phyloP scores from a whole-genome alignment of 2,888 invertebrate species.

The Gisinianus flammeolus region DNA sequence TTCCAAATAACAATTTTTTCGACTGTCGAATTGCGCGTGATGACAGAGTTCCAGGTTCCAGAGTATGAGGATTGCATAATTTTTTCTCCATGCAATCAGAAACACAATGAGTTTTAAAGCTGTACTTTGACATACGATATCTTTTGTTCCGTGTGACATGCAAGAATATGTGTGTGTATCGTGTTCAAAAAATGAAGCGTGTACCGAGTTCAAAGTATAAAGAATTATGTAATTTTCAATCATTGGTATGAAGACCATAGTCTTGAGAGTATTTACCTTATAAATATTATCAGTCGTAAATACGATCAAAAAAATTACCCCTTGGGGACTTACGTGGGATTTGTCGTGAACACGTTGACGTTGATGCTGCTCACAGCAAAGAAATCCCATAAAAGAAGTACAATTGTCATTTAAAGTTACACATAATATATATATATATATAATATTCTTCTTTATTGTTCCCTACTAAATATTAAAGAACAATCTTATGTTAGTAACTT shows the following conservation, averaged over 20 bases:
- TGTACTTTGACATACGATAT: too few relatives aligned
- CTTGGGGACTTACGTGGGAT: constrained; percentile 28
- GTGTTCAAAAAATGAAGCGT: background rate
- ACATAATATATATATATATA: too few relatives aligned
- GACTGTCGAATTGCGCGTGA: too few relatives aligned
- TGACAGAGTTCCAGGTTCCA: too few relatives aligned
- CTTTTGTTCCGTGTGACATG: background rate
- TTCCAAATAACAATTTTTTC: too few relatives aligned
- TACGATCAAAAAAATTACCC: background rate
- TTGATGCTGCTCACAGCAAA: constrained; percentile 15
- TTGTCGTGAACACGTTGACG: constrained; percentile 36
- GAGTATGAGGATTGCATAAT: too few relatives aligned
- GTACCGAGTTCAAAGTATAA: background rate
- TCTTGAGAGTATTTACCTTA: background rate
- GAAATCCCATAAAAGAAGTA: constrained; percentile 31
- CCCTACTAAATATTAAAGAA: too few relatives aligned
- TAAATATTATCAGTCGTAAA: background rate
- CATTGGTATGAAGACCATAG: background rate
- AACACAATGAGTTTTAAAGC: too few relatives aligned
- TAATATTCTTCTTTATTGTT: too few relatives aligned
- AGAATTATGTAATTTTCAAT: background rate
- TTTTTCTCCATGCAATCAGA: too few relatives aligned
- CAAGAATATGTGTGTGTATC: background rate
- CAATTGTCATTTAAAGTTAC: too few relatives aligned
- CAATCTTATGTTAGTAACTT: too few relatives aligned